Conservation (phyloP, 2,888 invertebrate genomes). For the Desoria tigrina region DNA sequence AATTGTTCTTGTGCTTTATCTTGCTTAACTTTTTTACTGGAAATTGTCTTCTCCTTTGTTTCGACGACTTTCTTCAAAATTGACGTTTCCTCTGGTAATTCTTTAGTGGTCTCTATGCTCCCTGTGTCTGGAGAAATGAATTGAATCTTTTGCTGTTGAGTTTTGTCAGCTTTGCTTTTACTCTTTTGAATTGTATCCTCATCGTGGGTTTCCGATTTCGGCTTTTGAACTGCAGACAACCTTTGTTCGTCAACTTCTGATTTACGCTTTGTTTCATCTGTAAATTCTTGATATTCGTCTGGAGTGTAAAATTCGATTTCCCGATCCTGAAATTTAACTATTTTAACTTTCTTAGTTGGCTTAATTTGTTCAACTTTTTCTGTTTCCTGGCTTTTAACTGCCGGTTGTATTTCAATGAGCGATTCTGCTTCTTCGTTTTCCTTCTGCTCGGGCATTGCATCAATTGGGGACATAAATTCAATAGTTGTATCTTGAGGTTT, state of each 20-base stretch:
- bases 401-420: neutral
- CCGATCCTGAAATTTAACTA: neutral
- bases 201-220: neutral
- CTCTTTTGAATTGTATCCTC: neutral
- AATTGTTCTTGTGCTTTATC: conserved; percentile 59
- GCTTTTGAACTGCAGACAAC: neutral
- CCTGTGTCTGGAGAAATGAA: neutral
- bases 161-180: conserved; percentile 6
- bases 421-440: neutral
- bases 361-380: neutral
- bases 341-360: conserved; percentile 20
- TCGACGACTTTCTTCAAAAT: neutral
- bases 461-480: conserved; percentile 7
- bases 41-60: conserved; percentile 50
- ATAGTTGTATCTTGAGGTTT: neutral
- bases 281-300: conserved; percentile 8
- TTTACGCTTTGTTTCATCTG: neutral
- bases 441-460: neutral
- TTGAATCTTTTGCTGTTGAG: conserved; percentile 4
- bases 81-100: neutral
- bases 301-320: neutral
- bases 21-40: conserved; percentile 58
- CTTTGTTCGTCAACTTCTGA: neutral
- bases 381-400: neutral
- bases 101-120: neutral